phyloP scores from a whole-genome alignment of 1,140 invertebrate species.

The Tetragonula clypearis region DNA sequence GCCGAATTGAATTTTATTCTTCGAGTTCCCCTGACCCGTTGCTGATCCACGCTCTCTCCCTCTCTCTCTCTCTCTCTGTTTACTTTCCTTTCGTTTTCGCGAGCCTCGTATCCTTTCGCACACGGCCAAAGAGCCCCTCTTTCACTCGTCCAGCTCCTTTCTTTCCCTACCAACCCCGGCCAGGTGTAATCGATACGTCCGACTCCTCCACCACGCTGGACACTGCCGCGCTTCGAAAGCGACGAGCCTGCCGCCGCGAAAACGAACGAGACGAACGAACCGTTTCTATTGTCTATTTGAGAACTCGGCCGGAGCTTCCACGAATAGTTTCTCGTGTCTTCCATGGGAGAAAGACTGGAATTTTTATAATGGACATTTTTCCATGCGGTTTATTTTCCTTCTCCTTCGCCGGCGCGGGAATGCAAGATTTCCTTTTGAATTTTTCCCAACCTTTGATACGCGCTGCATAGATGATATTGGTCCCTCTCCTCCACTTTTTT shows the following conservation, averaged over 20 bases:
- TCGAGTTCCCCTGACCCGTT: neutral
- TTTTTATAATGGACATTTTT: slow-evolving; percentile 2
- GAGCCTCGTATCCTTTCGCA: too few relatives aligned
- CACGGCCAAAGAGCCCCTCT: neutral
- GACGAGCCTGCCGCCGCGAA: neutral
- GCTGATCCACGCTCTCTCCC: neutral
- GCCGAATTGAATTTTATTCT: slow-evolving; percentile 43
- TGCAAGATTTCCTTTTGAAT: neutral
- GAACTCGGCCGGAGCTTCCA: neutral
- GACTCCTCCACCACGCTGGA: neutral
- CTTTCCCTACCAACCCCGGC: neutral
- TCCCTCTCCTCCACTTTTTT: neutral
- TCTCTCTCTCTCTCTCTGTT: too few relatives aligned
- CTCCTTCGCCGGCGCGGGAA: too few relatives aligned
- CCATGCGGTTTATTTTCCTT: neutral
- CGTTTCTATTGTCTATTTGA: slow-evolving; percentile 4
- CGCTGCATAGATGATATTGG: neutral
- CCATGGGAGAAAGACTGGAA: neutral
- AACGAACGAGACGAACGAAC: neutral
- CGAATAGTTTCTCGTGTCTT: neutral
- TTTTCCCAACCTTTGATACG: neutral
- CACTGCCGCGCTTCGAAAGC: neutral
- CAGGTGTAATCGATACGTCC: slow-evolving; percentile 40
- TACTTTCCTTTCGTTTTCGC: too few relatives aligned
- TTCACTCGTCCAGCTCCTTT: neutral